Evolutionary conservation across 2,888 invertebrate species (phyloP), one percentile per base, ranked within the genome.

Genomic region (Microchrysa polita): DNA sequence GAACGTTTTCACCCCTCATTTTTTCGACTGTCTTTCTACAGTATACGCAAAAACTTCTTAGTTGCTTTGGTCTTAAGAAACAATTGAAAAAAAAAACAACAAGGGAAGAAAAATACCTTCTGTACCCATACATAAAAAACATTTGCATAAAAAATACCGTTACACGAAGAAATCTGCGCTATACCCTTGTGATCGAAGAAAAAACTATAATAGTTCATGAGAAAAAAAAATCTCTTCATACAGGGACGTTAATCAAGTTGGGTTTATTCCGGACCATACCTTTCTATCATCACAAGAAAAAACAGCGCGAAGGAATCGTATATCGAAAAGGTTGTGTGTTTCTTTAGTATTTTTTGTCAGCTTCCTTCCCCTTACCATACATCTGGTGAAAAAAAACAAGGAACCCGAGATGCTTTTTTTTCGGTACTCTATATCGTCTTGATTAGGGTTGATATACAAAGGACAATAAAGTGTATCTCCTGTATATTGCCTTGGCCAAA

Each of bases 131-230:
- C 9, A 20, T 57, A 74, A 74, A 74, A 74, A 76, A 71, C 52
- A 77, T 77, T 77, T 76, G 76, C 77, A 77, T 77, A 76, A 76
- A 77, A 77, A 77, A 76, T 76, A 75, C 77, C 77, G 77, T 77
- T 77, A 77, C 76, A 60, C 60, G 27, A n/a, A 34, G 18, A 40
- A 55, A 10, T 20, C 7, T 40, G n/a, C 5, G 40, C 69, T 52
- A 55, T 57, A 34, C 69, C 69, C 42, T 69, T 20, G 40, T 16
- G 27, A 1, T 27, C 40, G 12, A 23, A 52, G 22, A 20, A 57
- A 57, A 34, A 53, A 5, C 48, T 22, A 20, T 10, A n/a, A n/a
- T n/a, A 10, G 55, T 55, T 20, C 10, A 20, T 20, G 22, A 20
- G 14, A 18, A 63, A 63, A 42, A 67, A 67, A 67, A 67, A 52